These are phyloP conservation scores for Apostichopus leukothele DNA, from an alignment of 53 echinoderm and acorn worm species.

Conservation along the genomic window DNA sequence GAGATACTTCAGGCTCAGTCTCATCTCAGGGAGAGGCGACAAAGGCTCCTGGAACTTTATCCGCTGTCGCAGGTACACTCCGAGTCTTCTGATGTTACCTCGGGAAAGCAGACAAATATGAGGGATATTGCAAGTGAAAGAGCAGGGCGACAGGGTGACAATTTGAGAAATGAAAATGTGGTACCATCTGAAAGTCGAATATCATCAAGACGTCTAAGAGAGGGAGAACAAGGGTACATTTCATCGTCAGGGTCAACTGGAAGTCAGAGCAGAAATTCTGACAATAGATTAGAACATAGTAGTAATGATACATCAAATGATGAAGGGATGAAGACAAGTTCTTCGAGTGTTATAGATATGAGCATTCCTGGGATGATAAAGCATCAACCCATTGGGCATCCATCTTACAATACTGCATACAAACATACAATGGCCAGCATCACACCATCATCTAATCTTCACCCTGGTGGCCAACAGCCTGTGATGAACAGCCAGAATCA, in stretches of 20 bases:
- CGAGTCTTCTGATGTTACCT: not conserved
- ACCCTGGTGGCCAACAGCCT: not conserved
- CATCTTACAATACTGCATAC: not conserved
- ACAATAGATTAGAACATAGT: not conserved
- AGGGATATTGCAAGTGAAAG: not conserved
- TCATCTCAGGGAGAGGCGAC: conserved; percentile 66
- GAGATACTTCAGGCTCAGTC: conserved; percentile 66
- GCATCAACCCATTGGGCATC: not conserved
- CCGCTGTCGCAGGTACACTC: conserved; percentile 25
- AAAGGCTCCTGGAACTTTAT: conserved; percentile 65
- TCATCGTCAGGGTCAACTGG: not conserved
- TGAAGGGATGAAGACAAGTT: not conserved
- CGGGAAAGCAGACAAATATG: not conserved
- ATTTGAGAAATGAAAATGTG: not conserved
- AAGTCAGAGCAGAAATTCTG: not conserved
- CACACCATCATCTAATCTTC: not conserved
- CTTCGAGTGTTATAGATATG: not conserved
- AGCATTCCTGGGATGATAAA: not conserved
- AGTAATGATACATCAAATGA: not conserved
- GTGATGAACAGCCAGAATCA: not conserved
- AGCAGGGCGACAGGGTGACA: not conserved
- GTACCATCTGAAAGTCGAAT: no score
- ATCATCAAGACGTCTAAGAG: not conserved
- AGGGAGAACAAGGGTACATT: not conserved
- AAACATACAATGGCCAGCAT: not conserved